Base-by-base conservation (phyloP, 2,113 vertebrate species). In the Tinamus guttatus region DNA sequence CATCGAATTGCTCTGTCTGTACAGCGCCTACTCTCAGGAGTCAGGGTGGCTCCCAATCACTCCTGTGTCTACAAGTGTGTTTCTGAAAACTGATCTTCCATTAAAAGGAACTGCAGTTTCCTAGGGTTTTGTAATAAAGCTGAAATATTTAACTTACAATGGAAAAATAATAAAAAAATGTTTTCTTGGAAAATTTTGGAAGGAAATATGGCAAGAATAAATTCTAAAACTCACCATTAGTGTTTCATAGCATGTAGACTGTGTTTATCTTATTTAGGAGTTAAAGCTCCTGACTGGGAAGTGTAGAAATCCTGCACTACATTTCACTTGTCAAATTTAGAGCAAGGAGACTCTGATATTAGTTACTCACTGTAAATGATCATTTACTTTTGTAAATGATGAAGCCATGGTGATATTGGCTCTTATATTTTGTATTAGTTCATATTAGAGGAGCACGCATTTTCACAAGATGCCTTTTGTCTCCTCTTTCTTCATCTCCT, bases 61-160 rank as follows among this genome's bases (percentile, higher is more conserved):
- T 5, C 25, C 7, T 1, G 0, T 30, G 41, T 28, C 62, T 38
- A 10, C 0, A 0, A 43, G 0, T 51, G 22, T 43, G 14, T 56
- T 85, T 91, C 38, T 83, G 52, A 8, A 85, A 76, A 73, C 65
- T 18, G 32, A n/a, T 63, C 21, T 64, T 75, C 32, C 7, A 10
- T 36, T 81, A 64, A 38, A 83, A n/a, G 70, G 82, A 73, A 74
- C 0, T 77, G 8, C 13, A 78, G 28, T 62, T 38, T 69, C 64
- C 14, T 30, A 63, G 21, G 8, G 3, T 19, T 85, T 17, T 64
- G 21, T 41, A 60, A 63, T 20, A 75, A 73, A 71, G 27, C 27
- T 91, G 51, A 84, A 94, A 47, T 86, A 62, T 49, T 81, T 78
- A 68, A 14, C 88, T 24, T 30, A 79, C 76, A 76, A 16, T 76